phyloP scores from a whole-genome alignment of 2,113 vertebrate species.

The Ovis aries region ARS-UI_Ramb_v3.0 NC_056066.1:51315501-51316000 shows the following conservation, averaged over 20 bases:
- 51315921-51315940: neutral
- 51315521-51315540: constrained; percentile 23
- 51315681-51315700: constrained; percentile 64
- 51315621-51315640: constrained; percentile 43
- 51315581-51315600: neutral
- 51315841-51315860: constrained; percentile 41
- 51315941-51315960: neutral
- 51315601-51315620: constrained; percentile 41
- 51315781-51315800: constrained; percentile 72
- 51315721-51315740: constrained; percentile 48
- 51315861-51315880: constrained; percentile 13
- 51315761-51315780: constrained; percentile 56
- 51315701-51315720: constrained; percentile 77
- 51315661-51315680: constrained; percentile 54
- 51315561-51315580: neutral
- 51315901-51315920: neutral
- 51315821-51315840: neutral
- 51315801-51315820: constrained; percentile 37
- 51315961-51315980: neutral
- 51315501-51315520: constrained; percentile 45
- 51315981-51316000: neutral
- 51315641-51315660: constrained; percentile 16
- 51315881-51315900: neutral
- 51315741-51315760: constrained; percentile 61
- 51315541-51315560: neutral